Evolutionary conservation across 2,113 vertebrate genomes (phyloP).

Genomic region (Nothocercus nigrocapillus): DNA sequence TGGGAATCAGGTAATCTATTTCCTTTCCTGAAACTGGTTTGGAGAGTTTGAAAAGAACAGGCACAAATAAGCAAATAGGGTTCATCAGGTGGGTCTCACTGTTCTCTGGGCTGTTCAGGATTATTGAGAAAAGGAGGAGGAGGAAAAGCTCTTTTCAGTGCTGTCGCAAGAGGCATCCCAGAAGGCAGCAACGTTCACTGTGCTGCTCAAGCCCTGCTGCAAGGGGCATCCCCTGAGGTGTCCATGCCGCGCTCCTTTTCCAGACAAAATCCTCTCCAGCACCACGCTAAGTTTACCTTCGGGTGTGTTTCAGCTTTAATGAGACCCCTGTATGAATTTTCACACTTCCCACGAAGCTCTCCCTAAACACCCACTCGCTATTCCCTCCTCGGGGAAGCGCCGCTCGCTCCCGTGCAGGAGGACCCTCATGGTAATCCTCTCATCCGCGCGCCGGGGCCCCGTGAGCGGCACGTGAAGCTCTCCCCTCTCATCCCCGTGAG

Average conservation of each 20-base stretch:
- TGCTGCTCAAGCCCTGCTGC: neutral
- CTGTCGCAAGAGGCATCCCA: neutral
- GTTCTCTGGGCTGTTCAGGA: neutral
- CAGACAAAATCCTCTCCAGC: neutral
- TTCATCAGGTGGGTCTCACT: neutral
- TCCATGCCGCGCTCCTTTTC: neutral
- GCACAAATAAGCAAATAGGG: neutral
- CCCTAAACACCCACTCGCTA: neutral
- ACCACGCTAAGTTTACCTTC: neutral
- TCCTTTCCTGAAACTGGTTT: neutral
- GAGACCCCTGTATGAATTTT: neutral
- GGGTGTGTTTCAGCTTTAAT: neutral
- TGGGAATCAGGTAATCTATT: neutral
- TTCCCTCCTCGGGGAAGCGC: neutral
- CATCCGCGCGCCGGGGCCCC: neutral
- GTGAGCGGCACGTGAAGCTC: constrained; percentile 32
- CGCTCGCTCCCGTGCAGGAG: neutral
- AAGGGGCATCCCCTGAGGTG: neutral
- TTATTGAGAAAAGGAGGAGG: neutral
- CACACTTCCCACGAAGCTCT: neutral
- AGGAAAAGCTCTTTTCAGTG: neutral
- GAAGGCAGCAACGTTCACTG: neutral
- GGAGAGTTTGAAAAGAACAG: neutral
- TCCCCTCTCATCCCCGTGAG: constrained; percentile 24
- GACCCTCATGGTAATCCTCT: neutral